Evolutionary conservation across 2,113 vertebrate genomes (phyloP), one percentile per base, ranked within the genome.

Genomic region (Oncorhynchus gorbuscha): DNA sequence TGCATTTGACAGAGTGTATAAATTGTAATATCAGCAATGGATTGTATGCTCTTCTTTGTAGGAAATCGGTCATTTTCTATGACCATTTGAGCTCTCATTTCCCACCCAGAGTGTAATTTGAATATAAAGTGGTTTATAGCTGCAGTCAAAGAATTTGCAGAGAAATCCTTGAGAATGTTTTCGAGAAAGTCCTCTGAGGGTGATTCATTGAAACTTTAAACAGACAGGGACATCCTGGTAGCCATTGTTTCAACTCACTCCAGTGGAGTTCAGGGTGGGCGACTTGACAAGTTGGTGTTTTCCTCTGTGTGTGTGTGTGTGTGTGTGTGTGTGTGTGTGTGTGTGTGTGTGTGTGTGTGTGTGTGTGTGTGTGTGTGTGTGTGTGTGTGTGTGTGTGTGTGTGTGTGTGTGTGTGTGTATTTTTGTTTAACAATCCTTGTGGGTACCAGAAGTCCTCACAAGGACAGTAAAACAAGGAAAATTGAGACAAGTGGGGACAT

Each of bases 181-280:
- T 45, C 0, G 9, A 65, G 81, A 88, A 81, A 86, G 58, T 73
- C 76, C 16, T 76, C n/a, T 73, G 71, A 82, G 79, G 71, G 70
- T 86, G 89, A 89, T 88, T 89, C 82, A 91, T 90, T 84, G 78
- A 80, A 87, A 84, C 70, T 71, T 83, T 89, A 83, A 84, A 78
- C 76, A 72, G 64, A 55, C 70, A 20, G 22, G 67, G 67, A 20
- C 30, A 73, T 73, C 71, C 58, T 16, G 12, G 16, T 26, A 13
- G 12, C 24, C 76, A 81, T 79, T 85, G 77, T 87, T 86, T 84
- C 69, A 55, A 73, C 85, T 83, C 67, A 77, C 81, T 61, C 28
- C 58, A 77, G 79, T 75, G 35, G 72, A 64, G 49, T 71, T 51
- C 1, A 16, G 8, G 35, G 55, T 71, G 82, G 80, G 73, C 79